These are phyloP conservation scores for Stichopus chloronotus DNA, from an alignment of 35 echinoderm and acorn worm species.

Conservation along the genomic window DNA sequence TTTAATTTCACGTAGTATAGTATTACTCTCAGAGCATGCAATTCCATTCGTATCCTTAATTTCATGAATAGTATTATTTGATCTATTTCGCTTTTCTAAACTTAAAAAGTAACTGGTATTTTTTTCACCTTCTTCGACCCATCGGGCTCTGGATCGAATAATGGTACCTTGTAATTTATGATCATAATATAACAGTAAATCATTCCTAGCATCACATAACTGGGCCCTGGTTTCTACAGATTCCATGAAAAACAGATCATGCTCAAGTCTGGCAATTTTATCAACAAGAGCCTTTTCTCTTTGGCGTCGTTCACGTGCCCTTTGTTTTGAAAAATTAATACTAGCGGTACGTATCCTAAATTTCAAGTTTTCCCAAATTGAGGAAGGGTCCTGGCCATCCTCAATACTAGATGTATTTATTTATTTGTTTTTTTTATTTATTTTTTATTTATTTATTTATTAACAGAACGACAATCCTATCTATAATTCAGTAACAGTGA, in stretches of 20 bases:
- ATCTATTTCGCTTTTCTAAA: not conserved
- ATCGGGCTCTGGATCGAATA: not conserved
- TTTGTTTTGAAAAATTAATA: constrained; percentile 1
- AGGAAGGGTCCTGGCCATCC: not conserved
- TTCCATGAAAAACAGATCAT: not conserved
- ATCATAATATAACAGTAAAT: not conserved
- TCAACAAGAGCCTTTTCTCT: not conserved
- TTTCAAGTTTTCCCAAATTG: not conserved
- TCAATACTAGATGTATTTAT: not conserved
- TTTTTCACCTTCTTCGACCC: not conserved
- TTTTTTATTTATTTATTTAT: no score
- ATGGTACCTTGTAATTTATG: constrained; percentile 18
- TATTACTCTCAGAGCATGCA: not conserved
- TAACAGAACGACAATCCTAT: no score
- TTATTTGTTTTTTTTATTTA: no score
- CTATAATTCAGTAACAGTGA: no score
- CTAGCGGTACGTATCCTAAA: not conserved
- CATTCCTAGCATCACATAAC: not conserved
- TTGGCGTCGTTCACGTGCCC: not conserved
- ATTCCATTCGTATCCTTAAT: not conserved
- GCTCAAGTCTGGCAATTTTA: not conserved
- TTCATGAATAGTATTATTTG: not conserved
- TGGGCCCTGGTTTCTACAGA: not conserved
- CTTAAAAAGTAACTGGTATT: not conserved
- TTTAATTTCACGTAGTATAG: not conserved